Evolutionary conservation across 2,797 vertebrate genomes (phyloP), one percentile per base, ranked within the genome.

Genomic region (Rallus crepitans): DNA sequence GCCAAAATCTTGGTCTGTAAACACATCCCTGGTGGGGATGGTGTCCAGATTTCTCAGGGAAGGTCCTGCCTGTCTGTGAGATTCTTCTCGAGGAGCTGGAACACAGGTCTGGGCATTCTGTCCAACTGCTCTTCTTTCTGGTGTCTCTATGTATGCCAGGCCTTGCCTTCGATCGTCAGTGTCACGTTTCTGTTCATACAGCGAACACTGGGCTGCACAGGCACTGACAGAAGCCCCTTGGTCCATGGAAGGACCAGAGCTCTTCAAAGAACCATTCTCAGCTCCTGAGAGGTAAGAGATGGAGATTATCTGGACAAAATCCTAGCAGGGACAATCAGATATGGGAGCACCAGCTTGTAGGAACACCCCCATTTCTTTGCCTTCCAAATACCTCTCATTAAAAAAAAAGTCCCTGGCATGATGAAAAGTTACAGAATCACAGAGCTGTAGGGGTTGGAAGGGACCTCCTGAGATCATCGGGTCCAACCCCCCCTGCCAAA

Each of bases 251-350:
- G 50, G 31, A 39, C 13, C 35, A 66, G 40, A 35, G 47, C n/a
- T 82, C 40, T 45, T 70, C 50, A 59, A 27, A 37, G 8, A 73
- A 31, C 13, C 1, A 0, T 40, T 56, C 81, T 33, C 37, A 63
- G 48, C n/a, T 64, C 42, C 1, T 0, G 37, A 52, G 23, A 69
- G 61, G 50, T 48, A 27, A 79, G 31, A 68, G 28, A 4, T 31
- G 11, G 69, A 83, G 30, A 33, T 52, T 28, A 69, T 31, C 33
- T 4, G 1, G 57, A 21, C 25, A 66, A 71, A 66, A 56, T 30
- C n/a, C n/a, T 61, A 33, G 53, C 0, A 2, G 52, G 15, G 42
- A 39, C 2, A 19, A 50, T 45, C 57, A 65, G 31, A 65, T 0
- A 0, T 28, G 31, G 45, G 31, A 79, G 7, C 28, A 50, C 9